Conservation (phyloP, 2,888 invertebrate genomes). For the Agapetus fuscipes region DNA sequence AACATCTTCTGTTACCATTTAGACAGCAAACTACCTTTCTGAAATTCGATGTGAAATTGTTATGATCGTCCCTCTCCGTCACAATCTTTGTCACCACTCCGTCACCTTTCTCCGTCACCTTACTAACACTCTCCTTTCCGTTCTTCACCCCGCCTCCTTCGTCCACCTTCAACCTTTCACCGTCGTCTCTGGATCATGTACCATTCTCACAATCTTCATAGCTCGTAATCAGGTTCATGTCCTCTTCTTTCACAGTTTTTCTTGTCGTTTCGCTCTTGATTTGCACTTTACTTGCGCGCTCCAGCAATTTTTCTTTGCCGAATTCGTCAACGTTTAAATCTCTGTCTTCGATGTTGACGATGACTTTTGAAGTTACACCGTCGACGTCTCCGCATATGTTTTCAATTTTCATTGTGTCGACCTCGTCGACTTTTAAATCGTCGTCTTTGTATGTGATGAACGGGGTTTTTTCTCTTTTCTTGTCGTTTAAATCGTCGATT, state of each 20-base stretch:
- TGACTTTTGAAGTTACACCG: slow-evolving; percentile 35
- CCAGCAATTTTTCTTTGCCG: neutral
- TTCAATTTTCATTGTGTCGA: slow-evolving; percentile 14
- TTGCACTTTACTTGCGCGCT: neutral
- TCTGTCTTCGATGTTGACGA: slow-evolving; percentile 16
- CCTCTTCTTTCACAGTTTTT: slow-evolving; percentile 35
- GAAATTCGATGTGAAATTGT: slow-evolving; percentile 21
- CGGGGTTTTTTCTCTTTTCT: slow-evolving; percentile 32
- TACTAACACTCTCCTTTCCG: too few species aligned
- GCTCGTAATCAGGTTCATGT: slow-evolving; percentile 41
- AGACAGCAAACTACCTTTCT: slow-evolving; percentile 21
- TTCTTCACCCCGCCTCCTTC: neutral
- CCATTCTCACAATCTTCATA: slow-evolving; percentile 39
- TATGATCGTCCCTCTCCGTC: slow-evolving; percentile 13
- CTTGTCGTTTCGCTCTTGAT: slow-evolving; percentile 7
- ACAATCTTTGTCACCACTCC: slow-evolving; percentile 5
- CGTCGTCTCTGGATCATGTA: slow-evolving; percentile 41
- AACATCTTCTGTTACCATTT: slow-evolving; percentile 18
- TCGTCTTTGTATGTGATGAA: slow-evolving; percentile 24
- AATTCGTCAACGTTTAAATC: neutral
- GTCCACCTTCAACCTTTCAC: too few species aligned
- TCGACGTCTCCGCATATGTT: slow-evolving; percentile 37
- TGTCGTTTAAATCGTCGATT: slow-evolving; percentile 28
- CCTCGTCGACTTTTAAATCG: slow-evolving; percentile 10
- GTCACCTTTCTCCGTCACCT: neutral